phyloP scores from a whole-genome alignment of 2,888 invertebrate species.

The Standfussiana lucernea region DNA sequence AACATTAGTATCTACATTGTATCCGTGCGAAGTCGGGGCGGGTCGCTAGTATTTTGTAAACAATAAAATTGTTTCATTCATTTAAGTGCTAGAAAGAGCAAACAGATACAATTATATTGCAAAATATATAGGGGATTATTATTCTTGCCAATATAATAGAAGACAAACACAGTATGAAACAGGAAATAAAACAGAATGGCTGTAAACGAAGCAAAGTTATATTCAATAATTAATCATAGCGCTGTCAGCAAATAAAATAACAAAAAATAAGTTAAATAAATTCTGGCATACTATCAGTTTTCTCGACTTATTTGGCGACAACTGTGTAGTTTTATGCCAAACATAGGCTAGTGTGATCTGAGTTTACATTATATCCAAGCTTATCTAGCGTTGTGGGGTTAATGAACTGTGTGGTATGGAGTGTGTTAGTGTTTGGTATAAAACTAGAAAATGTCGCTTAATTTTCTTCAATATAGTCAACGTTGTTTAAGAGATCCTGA shows the following conservation, averaged over 20 bases:
- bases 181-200: not conserved
- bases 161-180: too few species aligned
- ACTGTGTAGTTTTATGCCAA: conserved; percentile 36
- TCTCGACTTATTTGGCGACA: conserved; percentile 45
- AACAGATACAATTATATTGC: too few species aligned
- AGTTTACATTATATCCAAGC: conserved; percentile 21
- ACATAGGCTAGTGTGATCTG: conserved; percentile 18
- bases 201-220: not conserved
- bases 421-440: not conserved
- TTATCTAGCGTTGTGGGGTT: conserved; percentile 21
- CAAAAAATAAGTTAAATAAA: not conserved
- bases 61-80: too few species aligned
- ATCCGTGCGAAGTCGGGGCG: too few species aligned
- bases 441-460: conserved; percentile 15
- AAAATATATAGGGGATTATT: too few species aligned
- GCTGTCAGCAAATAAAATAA: conserved; percentile 6
- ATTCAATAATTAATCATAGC: not conserved
- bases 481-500: not conserved
- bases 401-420: conserved; percentile 28
- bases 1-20: too few species aligned
- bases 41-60: too few species aligned
- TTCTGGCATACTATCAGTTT: conserved; percentile 10
- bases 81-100: too few species aligned
- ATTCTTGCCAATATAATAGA: too few species aligned
- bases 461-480: conserved; percentile 12